These are phyloP conservation scores for Tipula helvola DNA, from an alignment of 2,888 invertebrate species.

Conservation along the genomic window DNA sequence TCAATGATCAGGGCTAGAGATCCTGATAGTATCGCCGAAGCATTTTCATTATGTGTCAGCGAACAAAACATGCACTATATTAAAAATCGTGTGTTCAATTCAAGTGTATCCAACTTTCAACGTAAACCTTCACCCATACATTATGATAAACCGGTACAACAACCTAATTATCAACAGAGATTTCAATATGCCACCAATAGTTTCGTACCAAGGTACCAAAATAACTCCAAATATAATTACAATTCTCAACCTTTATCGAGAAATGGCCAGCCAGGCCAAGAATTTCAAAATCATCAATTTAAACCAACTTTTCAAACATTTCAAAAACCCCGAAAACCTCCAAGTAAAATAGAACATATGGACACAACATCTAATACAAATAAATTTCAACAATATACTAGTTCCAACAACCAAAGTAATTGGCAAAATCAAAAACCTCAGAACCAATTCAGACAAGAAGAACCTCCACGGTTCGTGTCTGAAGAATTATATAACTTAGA, in stretches of 20 bases:
- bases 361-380: too few relatives aligned
- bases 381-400: not conserved
- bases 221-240: not conserved
- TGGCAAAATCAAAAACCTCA: not conserved
- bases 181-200: not conserved
- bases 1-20: not conserved
- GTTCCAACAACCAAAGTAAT: too few relatives aligned
- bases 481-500: not conserved
- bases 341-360: not conserved
- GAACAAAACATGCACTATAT: not conserved
- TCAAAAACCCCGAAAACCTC: not conserved
- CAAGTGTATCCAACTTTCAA: not conserved
- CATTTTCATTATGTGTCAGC: not conserved
- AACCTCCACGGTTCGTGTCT: not conserved
- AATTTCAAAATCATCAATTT: too few relatives aligned
- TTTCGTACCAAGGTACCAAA: not conserved
- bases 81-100: not conserved
- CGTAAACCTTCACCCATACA: not conserved
- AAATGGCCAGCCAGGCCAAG: too few relatives aligned
- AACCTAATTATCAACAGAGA: not conserved
- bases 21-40: not conserved
- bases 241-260: not conserved
- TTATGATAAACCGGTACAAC: not conserved
- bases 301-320: too few relatives aligned
- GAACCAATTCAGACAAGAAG: not conserved